These are phyloP conservation scores for Maconellicoccus hirsutus DNA, from an alignment of 1,140 invertebrate species.

Conservation along the genomic window DNA sequence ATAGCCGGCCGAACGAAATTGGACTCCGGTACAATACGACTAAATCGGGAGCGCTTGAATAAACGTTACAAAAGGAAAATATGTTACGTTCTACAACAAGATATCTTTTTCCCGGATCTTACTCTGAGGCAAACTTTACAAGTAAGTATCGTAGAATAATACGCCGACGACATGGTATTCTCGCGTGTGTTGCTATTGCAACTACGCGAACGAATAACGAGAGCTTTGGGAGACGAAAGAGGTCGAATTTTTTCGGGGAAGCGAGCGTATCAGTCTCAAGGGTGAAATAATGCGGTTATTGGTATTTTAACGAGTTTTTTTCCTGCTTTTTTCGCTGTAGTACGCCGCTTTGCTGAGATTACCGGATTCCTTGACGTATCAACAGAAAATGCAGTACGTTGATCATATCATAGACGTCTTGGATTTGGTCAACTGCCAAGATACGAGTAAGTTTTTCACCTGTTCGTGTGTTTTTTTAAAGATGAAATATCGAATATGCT, in stretches of 20 bases:
- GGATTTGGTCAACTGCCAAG: conserved; percentile 60
- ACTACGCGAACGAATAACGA: too few relatives aligned
- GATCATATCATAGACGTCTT: conserved; percentile 68
- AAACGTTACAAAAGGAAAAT: conserved; percentile 65
- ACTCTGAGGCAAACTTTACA: conserved; percentile 67
- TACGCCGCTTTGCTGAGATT: conserved; percentile 59
- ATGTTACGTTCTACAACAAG: conserved; percentile 74
- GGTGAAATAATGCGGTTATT: too few relatives aligned
- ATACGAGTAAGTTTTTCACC: conserved; percentile 50
- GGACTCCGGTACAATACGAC: conserved; percentile 54
- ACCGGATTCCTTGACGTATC: conserved; percentile 58
- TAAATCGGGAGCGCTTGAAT: conserved; percentile 61
- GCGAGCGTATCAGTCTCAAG: too few relatives aligned
- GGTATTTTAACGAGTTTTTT: background rate
- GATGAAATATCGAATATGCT: too few relatives aligned
- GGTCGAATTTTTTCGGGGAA: too few relatives aligned
- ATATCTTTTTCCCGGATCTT: conserved; percentile 71
- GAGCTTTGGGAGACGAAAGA: too few relatives aligned
- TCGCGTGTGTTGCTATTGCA: too few relatives aligned
- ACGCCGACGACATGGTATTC: too few relatives aligned
- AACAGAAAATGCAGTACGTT: conserved; percentile 65
- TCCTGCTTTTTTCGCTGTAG: conserved; percentile 34
- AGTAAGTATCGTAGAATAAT: too few relatives aligned
- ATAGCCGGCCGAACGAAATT: conserved; percentile 55
- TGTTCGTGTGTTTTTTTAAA: background rate